Evolutionary conservation across 2,797 vertebrate species (phyloP).

Genomic region (Phrynocephalus guinanensis): DNA sequence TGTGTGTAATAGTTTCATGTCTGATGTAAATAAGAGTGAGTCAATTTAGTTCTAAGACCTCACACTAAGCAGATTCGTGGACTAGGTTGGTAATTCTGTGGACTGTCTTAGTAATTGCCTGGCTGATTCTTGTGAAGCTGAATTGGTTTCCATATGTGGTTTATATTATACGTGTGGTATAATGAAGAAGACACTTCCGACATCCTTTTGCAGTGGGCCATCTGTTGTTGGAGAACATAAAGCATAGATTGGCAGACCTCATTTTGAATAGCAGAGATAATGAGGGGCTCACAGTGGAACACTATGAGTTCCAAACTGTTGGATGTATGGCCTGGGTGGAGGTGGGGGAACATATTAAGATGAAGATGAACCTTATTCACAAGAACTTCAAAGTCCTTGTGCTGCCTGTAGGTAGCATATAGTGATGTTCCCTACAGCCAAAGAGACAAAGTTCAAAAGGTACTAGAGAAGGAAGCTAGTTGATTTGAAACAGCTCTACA

Average conservation of each 20-base stretch:
- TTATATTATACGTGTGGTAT: background rate
- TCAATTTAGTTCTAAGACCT: background rate
- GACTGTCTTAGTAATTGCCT: background rate
- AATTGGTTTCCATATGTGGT: background rate
- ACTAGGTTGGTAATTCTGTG: background rate
- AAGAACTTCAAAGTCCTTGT: background rate
- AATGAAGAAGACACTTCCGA: background rate
- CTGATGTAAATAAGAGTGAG: background rate
- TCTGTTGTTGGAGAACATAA: background rate
- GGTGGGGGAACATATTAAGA: background rate
- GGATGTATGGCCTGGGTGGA: background rate
- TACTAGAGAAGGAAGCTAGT: background rate
- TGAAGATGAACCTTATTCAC: background rate
- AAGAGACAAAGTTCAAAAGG: background rate
- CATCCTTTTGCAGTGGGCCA: background rate
- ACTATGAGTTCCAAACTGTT: background rate
- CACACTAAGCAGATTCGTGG: background rate
- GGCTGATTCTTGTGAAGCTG: background rate
- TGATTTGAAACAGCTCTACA: background rate
- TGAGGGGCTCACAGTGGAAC: background rate
- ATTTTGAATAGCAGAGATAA: background rate
- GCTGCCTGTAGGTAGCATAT: background rate
- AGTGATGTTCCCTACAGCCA: background rate
- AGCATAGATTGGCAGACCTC: background rate
- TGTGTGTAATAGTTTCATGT: background rate